Evolutionary conservation across 1,140 invertebrate genomes (phyloP), one percentile per base, ranked within the genome.

Genomic region (Potamilus streckersoni): DNA sequence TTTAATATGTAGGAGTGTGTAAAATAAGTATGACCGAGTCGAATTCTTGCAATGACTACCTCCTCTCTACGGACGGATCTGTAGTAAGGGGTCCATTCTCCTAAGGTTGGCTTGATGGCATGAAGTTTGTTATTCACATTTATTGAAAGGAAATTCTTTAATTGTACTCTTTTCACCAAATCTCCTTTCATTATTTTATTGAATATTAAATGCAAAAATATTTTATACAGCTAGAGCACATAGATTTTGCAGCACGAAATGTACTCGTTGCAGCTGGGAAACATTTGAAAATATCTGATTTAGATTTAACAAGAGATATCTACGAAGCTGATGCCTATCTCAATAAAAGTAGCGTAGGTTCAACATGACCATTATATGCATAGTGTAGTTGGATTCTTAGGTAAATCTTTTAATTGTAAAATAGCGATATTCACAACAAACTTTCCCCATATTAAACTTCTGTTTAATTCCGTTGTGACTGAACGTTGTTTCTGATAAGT

Each of bases 301-400:
- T 98, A 89, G 97, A 97, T 0, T 90, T 98, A 2, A 96, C 96
- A 0, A 91, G 97, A 80, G 97, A 98, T 89, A 95, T 98, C 76
- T 98, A 98, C 88, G 96, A 96, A 87, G 97, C 96, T 83, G 96
- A 98, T 89, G 98, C 98, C 85, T 99, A 99, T 86, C 92, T 96
- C 71, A 98, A 99, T 91, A 97, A 96, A 15, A 97, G 97, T 8
- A 98, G 97, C 90, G 96, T 87, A 78, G 69, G 77, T 55, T 19
- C 8, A 49, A 27, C 55, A 31, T 31, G 19, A 14, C 27, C 31
- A 2, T 49, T 27, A 6, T 66, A 31, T 23, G 16, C 31, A 66
- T 49, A 31, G 55, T 49, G 15, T 49, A 66, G 15, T 49, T 1
- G 55, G 27, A 19, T 31, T 23, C 19, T 66, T 66, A 66, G 11